Base-by-base conservation (phyloP, 2,888 invertebrate species). In the Lasioglossum calceatum region DNA sequence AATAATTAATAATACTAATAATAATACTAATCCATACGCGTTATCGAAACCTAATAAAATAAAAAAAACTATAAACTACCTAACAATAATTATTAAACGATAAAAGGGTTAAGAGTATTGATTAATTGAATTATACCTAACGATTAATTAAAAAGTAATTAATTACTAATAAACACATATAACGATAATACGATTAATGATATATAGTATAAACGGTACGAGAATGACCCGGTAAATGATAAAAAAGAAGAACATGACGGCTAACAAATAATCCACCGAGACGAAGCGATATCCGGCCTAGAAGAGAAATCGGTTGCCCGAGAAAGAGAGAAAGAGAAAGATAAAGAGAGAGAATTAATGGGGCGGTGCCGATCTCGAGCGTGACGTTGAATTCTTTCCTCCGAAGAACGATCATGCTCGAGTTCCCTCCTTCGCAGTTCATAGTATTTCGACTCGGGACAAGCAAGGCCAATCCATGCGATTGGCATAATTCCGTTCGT, bases 181-280 rank as follows among this genome's bases (percentile, higher is more conserved):
- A 92, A 92, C 90, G 91, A 92, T 92, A 91, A 92, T 93, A 93
- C 93, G 93, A 93, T 93, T 78, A 93, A 92, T 92, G 92, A 93
- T 93, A 89, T 84, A 90, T 90, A 91, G 89, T 89, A 90, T 89
- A 91, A 91, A 93, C 92, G 92, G 93, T 93, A 93, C 92, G 91
- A 93, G 92, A 77, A 93, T 88, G 92, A 93, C 92, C 94, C 93
- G 93, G 92, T 84, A 54, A 83, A 78, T 64, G 64, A 64, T 44
- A 64, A 23, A 44, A 19, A 23, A 64, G 10, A 19, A 47, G 47
- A 93, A 93, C 92, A 94, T 94, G 94, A 92, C 93, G 94, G 93
- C 91, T 93, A 93, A 94, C 88, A 94, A 94, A 95, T 94, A 92
- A 94, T 93, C 94, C 93, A 94, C 94, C 93, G 93, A 93, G 91